Evolutionary conservation across 1,140 invertebrate genomes (phyloP), one percentile per base, ranked within the genome.

Genomic region (Drosophila pandora): DNA sequence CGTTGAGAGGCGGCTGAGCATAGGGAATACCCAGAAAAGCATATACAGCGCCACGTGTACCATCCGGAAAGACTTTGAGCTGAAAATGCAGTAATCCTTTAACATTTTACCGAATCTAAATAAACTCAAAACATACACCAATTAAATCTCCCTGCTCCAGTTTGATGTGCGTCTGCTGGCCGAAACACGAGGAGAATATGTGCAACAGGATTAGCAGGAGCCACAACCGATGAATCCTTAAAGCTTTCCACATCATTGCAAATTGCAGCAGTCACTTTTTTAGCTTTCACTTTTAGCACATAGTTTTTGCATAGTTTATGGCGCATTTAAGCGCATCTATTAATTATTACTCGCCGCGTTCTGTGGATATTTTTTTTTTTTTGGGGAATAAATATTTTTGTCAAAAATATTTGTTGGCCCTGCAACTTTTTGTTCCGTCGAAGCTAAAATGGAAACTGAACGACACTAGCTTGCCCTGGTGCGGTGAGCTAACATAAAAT

Each of bases 11-110:
- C 9, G 95, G 92, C 37, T 94, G 92, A 0, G 95, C 95, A 89
- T 96, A 96, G 0, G 95, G 95, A 63, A 95, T 93, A 3, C 95
- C 95, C 47, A 95, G 88, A 83, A 94, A 96, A 2, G 93, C 93
- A 69, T 94, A 93, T 2, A 95, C 93, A 4, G 91, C 78, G 17
- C 77, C 85, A 50, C 90, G 77, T n/a, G 91, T 88, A 7, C 90
- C 87, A 81, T 93, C 92, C 22, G 92, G 92, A 79, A 92, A 93
- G 28, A 93, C 81, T 64, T 92, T 92, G 0, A 93, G 80, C 92
- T 93, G 73, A 2, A 69, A 73, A 4, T 2, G 30, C 52, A 32
- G 5, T 13, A 9, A 10, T 17, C 6, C 8, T 34, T 8, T 2
- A 28, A 8, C 8, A 3, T 21, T 37, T 37, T 37, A 10, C 12